Percentiles rank a stretch among this genome's conserved stretches.
Conservation (phyloP, 2,888 invertebrate genomes). For the Eupithecia tripunctaria region DNA sequence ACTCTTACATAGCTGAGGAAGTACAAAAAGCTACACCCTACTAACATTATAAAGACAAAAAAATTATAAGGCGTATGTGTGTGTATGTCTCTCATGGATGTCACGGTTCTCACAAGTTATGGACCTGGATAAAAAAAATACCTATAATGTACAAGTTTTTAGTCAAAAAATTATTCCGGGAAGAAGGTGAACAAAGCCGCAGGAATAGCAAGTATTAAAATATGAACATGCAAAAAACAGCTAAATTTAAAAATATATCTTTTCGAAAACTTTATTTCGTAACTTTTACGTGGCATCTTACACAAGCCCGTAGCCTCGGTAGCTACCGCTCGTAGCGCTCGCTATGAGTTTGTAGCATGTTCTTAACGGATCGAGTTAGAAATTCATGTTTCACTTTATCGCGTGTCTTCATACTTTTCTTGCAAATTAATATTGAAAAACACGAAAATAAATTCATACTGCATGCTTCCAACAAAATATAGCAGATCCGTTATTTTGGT, state of each 20-base stretch:
- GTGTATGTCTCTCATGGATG: too few species aligned
- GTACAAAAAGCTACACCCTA: neutral
- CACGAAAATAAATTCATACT: neutral
- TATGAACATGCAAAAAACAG: neutral
- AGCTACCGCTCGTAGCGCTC: slow-evolving; percentile 3
- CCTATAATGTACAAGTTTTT: too few species aligned
- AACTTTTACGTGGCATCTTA: neutral
- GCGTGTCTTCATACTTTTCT: neutral
- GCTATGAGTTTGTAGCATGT: neutral
- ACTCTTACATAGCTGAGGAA: neutral
- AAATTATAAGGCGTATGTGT: neutral
- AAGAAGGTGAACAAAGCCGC: neutral
- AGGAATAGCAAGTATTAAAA: too few species aligned
- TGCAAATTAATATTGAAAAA: neutral
- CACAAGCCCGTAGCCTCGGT: neutral
- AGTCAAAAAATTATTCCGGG: neutral
- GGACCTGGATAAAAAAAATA: neutral
- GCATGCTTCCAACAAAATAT: neutral
- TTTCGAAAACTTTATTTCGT: neutral
- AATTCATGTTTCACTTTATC: neutral
- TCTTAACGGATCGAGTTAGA: neutral
- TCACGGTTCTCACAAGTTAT: neutral
- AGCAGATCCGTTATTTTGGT: neutral
- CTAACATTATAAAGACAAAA: neutral
- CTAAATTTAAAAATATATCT: neutral